Percentiles rank a stretch among this genome's conserved stretches.
phyloP scores from a whole-genome alignment of 2,113 vertebrate genomes.

The Scopus umbretta region DNA sequence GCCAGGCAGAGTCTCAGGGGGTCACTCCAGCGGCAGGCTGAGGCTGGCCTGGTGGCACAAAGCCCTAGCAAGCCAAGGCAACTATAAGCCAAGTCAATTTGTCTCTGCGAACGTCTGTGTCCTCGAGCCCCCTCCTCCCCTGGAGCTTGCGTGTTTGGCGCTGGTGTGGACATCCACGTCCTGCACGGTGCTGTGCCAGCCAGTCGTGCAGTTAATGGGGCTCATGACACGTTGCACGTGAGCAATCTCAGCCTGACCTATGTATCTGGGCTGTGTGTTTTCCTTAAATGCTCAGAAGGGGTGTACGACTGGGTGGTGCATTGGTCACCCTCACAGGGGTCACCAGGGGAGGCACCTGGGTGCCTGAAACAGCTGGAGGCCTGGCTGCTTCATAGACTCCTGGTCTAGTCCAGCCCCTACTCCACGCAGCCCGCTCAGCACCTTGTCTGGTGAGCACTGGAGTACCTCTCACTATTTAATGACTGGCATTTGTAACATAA shows the following conservation, averaged over 20 bases:
- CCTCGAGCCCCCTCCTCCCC: not conserved
- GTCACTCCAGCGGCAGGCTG: not conserved
- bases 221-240: not conserved
- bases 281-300: not conserved
- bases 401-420: not conserved
- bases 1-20: not conserved
- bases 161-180: not conserved
- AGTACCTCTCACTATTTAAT: not conserved
- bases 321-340: not conserved
- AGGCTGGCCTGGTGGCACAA: not conserved
- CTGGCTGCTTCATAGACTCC: not conserved
- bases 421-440: not conserved
- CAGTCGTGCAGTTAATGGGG: not conserved
- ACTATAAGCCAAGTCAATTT: not conserved
- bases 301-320: not conserved
- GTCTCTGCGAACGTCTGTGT: not conserved
- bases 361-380: not conserved
- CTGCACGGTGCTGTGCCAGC: accelerated
- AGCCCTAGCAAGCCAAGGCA: not conserved
- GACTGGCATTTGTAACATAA: not conserved
- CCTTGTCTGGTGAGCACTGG: not conserved
- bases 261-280: not conserved
- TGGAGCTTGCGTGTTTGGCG: not conserved
- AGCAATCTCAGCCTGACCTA: not conserved
- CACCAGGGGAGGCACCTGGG: not conserved